phyloP scores from a whole-genome alignment of 2,888 invertebrate genomes.

The Parasteatoda lunata region DNA sequence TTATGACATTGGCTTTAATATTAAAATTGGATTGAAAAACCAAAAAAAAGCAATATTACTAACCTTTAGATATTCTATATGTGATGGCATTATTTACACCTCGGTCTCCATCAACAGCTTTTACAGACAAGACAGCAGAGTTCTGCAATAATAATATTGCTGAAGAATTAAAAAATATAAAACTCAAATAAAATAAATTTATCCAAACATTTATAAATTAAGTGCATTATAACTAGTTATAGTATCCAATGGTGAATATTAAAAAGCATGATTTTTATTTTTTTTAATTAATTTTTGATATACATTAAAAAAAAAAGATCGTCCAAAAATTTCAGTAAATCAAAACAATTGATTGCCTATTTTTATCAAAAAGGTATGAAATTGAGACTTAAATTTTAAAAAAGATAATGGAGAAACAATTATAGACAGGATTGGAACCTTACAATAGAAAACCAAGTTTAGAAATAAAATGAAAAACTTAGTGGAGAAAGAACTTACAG shows the following conservation, averaged over 20 bases:
- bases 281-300: background rate
- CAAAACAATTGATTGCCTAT: too few relatives aligned
- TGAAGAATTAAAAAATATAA: background rate
- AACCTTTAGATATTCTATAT: slow-evolving; percentile 84
- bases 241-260: background rate
- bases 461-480: too few relatives aligned
- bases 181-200: background rate
- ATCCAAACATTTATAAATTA: too few relatives aligned
- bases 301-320: background rate
- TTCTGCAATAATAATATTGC: slow-evolving; percentile 67
- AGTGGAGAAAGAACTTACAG: too few relatives aligned
- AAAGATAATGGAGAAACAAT: too few relatives aligned
- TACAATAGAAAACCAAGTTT: too few relatives aligned
- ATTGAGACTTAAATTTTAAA: too few relatives aligned
- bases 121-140: slow-evolving; percentile 78
- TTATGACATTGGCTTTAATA: too few relatives aligned
- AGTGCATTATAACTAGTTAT: background rate
- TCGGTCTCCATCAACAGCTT: slow-evolving; percentile 92
- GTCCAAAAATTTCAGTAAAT: background rate
- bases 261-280: background rate
- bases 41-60: slow-evolving; percentile 71
- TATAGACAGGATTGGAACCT: too few relatives aligned
- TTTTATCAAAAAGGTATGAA: too few relatives aligned
- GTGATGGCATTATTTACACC: slow-evolving; percentile 90
- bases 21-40: background rate